phyloP scores from a whole-genome alignment of 2,888 invertebrate species.

The Epirrhoe tristata region DNA sequence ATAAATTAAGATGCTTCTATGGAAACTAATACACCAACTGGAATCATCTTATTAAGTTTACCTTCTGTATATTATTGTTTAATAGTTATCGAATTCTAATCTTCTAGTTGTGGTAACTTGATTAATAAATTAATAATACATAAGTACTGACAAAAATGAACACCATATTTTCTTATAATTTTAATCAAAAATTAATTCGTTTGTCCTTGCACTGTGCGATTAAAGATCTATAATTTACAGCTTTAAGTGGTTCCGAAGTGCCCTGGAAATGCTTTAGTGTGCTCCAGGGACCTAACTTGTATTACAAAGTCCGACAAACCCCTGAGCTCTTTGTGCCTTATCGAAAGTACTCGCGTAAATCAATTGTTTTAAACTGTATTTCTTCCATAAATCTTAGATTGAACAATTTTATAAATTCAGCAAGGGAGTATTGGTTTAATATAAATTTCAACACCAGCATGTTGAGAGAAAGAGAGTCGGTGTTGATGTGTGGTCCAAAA shows the following conservation, averaged over 20 bases:
- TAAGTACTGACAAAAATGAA: no score
- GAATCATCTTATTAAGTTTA: no score
- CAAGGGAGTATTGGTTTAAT: background rate
- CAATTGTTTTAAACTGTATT: background rate
- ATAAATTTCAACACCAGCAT: background rate
- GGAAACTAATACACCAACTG: no score
- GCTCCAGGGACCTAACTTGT: slow-evolving; percentile 19
- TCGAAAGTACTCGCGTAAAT: background rate
- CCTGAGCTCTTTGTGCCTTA: slow-evolving; percentile 3
- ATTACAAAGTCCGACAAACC: slow-evolving; percentile 7
- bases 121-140: no score
- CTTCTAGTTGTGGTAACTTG: no score
- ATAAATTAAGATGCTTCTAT: no score
- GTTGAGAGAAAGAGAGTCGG: background rate
- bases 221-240: slow-evolving; percentile 16
- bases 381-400: background rate
- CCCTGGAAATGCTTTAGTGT: slow-evolving; percentile 20
- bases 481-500: background rate
- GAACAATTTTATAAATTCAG: background rate
- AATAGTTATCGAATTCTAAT: no score
- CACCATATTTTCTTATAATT: no score
- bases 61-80: no score
- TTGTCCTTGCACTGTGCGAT: slow-evolving; percentile 1
- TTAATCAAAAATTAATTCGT: no score
- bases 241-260: slow-evolving; percentile 24